These are phyloP conservation scores for Dipodomys stephensi DNA, from an alignment of 2,113 vertebrate genomes.

Conservation along the genomic window DNA sequence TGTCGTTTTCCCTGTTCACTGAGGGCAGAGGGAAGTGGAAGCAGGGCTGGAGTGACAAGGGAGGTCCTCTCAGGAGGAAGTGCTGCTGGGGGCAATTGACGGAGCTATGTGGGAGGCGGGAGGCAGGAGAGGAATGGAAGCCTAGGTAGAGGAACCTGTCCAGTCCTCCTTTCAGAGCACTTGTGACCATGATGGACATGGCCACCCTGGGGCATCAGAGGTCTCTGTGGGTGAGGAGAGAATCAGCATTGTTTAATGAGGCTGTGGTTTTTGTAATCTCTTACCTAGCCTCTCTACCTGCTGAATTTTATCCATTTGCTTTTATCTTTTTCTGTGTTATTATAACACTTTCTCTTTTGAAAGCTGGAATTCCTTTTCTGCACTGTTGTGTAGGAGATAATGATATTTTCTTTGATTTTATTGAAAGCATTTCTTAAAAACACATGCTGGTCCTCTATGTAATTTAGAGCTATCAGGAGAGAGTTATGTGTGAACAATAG, in stretches of 20 bases:
- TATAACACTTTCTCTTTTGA: background rate
- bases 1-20: background rate
- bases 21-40: background rate
- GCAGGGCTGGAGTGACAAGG: too few relatives aligned
- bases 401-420: background rate
- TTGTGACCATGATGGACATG: background rate
- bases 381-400: background rate
- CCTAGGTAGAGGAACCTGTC: background rate
- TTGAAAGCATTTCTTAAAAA: background rate
- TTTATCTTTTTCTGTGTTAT: background rate
- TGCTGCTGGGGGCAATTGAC: too few relatives aligned
- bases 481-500: background rate
- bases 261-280: background rate
- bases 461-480: background rate
- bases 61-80: too few relatives aligned
- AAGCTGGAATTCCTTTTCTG: background rate
- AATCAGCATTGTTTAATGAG: too few relatives aligned
- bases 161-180: background rate
- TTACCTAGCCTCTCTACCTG: conserved; percentile 7
- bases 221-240: background rate
- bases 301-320: background rate
- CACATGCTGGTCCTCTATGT: background rate
- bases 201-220: background rate
- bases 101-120: background rate
- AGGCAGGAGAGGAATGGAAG: conserved; percentile 4